Evolutionary conservation across 2,113 vertebrate species (phyloP).

Genomic region (Syngnathus floridae): DNA sequence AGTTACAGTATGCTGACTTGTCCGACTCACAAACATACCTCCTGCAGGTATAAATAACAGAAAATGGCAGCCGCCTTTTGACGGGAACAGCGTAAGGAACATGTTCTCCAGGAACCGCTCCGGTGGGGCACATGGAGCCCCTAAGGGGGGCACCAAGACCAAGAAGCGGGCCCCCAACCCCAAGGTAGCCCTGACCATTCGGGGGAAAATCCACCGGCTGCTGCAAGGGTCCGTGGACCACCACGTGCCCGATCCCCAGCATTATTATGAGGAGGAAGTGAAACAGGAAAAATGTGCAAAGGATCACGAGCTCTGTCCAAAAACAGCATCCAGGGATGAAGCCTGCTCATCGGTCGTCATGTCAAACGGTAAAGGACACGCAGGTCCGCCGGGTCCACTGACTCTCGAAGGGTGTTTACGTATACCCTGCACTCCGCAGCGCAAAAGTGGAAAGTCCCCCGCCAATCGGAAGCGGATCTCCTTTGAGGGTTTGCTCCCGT

Average conservation of each 20-base stretch:
- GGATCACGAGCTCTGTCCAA: slow-evolving; percentile 30
- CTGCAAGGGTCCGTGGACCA: slow-evolving; percentile 79
- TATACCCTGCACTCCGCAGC: slow-evolving; percentile 72
- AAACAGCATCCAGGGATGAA: slow-evolving; percentile 34
- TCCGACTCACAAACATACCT: neutral
- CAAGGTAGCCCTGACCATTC: slow-evolving; percentile 67
- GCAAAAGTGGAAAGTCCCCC: slow-evolving; percentile 47
- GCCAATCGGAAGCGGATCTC: slow-evolving; percentile 45
- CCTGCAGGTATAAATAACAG: slow-evolving; percentile 15
- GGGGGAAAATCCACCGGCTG: slow-evolving; percentile 83
- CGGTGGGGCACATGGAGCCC: slow-evolving; percentile 76
- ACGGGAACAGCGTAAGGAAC: slow-evolving; percentile 42
- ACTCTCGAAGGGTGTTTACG: slow-evolving; percentile 74
- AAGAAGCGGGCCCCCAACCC: slow-evolving; percentile 76
- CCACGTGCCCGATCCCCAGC: slow-evolving; percentile 58
- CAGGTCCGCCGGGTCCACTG: slow-evolving; percentile 44
- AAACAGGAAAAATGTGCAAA: slow-evolving; percentile 55
- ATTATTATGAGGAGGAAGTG: slow-evolving; percentile 73
- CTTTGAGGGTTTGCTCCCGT: slow-evolving; percentile 37
- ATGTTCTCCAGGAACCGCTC: slow-evolving; percentile 80
- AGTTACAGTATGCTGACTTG: slow-evolving; percentile 36
- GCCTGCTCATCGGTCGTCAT: slow-evolving; percentile 40
- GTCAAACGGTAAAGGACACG: slow-evolving; percentile 47
- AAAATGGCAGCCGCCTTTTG: slow-evolving; percentile 12
- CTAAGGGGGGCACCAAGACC: slow-evolving; percentile 65